Base-by-base conservation (phyloP, 2,888 invertebrate species). In the Geotrupes spiniger region DNA sequence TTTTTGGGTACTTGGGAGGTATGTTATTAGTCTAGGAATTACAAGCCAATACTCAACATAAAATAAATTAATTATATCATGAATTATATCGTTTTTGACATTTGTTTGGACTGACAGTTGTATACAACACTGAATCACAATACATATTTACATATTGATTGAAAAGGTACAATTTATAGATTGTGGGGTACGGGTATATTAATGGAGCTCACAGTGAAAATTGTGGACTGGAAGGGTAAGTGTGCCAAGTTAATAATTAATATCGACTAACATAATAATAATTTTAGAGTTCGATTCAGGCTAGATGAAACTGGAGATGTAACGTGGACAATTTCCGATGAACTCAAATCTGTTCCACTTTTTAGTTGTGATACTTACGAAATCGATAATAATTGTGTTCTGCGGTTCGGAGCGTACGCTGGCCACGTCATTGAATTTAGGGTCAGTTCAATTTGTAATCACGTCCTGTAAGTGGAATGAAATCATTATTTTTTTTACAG, bases 321-420 rank as follows among this genome's bases (percentile, higher is more conserved):
- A 4, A 78, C 76, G 4, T 83, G 83, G 83, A 79, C 77, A 58
- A 73, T 81, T 51, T 71, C 78, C 36, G 79, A 80, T 38, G 76
- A 77, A 54, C 71, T 77, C 1, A 77, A 78, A 59, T 54, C 59
- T 12, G 61, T 81, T 61, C 81, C 83, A 21, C 72, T 84, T 59
- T 84, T 84, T 66, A 78, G 76, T 63, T 84, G 83, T 72, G 83
- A 84, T 68, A 83, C 83, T n/a, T 84, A 81, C 65, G 83, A 84
- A 72, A 73, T 80, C 42, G 71, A 71, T 52, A 67, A 60, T 42
- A 65, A 66, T 14, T 67, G 70, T 4, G 71, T 76, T 53, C 67
- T 81, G 21, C 71, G 79, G 50, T 82, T 83, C 69, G 83, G 83
- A 21, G 79, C 82, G 28, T 81, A 80, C 65, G 79, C 78, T 26